These are phyloP conservation scores for Globodera ellingtonae DNA, from an alignment of 1,140 invertebrate species.

Conservation along the genomic window DNA sequence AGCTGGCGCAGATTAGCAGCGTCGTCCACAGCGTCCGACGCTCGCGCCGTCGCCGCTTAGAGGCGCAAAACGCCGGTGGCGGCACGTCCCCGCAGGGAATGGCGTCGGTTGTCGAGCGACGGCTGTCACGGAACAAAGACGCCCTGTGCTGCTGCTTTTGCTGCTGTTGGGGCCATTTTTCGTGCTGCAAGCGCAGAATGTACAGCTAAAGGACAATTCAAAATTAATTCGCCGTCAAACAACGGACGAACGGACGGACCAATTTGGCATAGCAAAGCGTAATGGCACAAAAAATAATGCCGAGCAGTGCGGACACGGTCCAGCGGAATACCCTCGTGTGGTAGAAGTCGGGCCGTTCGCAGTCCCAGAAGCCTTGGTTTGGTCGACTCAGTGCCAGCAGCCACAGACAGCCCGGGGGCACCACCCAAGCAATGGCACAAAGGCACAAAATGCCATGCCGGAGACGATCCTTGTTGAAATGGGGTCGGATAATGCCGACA, in stretches of 20 bases:
- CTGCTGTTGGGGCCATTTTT: conserved; percentile 7
- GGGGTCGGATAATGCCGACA: conserved; percentile 47
- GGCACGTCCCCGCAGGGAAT: not conserved
- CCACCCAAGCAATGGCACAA: conserved; percentile 43
- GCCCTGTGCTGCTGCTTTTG: not conserved
- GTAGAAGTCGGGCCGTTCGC: conserved; percentile 48
- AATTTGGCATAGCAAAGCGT: conserved; percentile 45
- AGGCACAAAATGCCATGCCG: conserved; percentile 18
- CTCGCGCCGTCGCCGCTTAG: conserved; percentile 30
- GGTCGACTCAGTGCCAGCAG: conserved; percentile 33
- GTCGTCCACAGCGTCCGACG: conserved; percentile 50
- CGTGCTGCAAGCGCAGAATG: conserved; percentile 15
- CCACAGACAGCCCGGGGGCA: conserved; percentile 35
- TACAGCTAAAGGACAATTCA: conserved; percentile 4
- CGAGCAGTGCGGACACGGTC: conserved; percentile 45
- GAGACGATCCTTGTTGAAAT: conserved; percentile 25
- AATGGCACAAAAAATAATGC: conserved; percentile 47
- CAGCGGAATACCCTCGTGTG: conserved; percentile 45
- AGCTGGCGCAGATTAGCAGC: conserved; percentile 50
- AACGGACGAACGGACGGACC: conserved; percentile 18
- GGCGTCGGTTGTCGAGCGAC: not conserved
- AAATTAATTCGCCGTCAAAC: not conserved
- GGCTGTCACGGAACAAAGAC: not conserved
- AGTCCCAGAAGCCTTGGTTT: conserved; percentile 48
- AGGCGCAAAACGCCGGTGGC: not conserved